Base-by-base conservation (phyloP, 2,797 vertebrate genomes). In the Anabacerthia variegaticeps region DNA sequence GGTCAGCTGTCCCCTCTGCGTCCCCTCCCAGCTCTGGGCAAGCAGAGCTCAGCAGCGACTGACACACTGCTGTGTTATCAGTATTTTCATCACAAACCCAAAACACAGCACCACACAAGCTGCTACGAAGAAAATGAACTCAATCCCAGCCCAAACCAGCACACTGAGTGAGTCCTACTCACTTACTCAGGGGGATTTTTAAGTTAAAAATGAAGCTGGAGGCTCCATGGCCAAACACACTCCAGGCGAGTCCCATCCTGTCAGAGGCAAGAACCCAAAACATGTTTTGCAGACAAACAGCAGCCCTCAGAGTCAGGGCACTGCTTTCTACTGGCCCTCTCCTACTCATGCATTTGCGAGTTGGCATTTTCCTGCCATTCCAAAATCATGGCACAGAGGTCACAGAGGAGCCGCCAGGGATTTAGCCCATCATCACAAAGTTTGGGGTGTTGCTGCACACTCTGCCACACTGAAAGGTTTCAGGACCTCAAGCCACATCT, bases 341-440 rank as follows among this genome's bases (percentile, higher is more conserved):
- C 63, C 83, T 34, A 3, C 56, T 48, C 3, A 0, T 0, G 1
- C 14, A 15, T 54, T 55, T 30, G 36, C 1, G 6, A 81, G 48
- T 2, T 59, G 80, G 39, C 20, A 36, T 83, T 85, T 72, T 65
- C 75, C n/a, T 17, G 24, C 39, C 34, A 3, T 17, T 63, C 56
- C 41, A 39, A 73, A 87, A 44, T 61, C 7, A 68, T 9, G 16
- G 48, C 68, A 67, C 14, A 28, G 30, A 69, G 56, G 32, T 85
- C 65, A 85, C 39, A 43, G 34, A 74, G 37, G 44, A 92, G 65
- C 61, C 48, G 43, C 36, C 24, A 80, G 48, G 22, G 59, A 73
- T 71, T 85, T 65, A 74, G 49, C 28, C 39, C 49, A 41, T 8
- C 32, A 30, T 18, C 49, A 54, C 23, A 4, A 73, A 73, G 69